Conservation (phyloP, 1,140 invertebrate species). For the Spodoptera litura region DNA sequence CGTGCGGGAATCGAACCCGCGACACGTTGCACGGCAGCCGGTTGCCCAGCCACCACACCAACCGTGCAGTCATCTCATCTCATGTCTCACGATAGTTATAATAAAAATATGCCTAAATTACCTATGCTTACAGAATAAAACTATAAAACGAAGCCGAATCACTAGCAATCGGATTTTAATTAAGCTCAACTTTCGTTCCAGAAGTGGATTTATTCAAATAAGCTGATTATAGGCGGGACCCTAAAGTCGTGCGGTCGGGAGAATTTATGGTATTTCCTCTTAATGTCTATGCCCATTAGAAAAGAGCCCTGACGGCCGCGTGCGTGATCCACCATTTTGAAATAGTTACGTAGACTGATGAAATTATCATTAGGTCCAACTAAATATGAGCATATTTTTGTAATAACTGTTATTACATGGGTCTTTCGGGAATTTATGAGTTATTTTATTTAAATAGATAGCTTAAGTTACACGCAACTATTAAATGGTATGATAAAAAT, state of each 20-base stretch:
- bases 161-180: conserved; percentile 4
- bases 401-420: neutral
- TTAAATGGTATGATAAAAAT: no score
- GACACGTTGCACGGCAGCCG: no score
- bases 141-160: conserved; percentile 2
- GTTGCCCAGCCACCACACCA: no score
- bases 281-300: conserved; percentile 29
- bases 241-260: neutral
- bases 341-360: conserved; percentile 12
- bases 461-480: no score
- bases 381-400: conserved; percentile 15
- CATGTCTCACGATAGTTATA: no score
- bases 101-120: no score
- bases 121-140: neutral
- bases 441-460: neutral
- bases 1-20: no score
- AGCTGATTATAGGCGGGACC: neutral
- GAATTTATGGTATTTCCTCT: conserved; percentile 29
- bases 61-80: no score
- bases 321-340: conserved; percentile 26
- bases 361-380: conserved; percentile 21
- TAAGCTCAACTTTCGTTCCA: conserved; percentile 23
- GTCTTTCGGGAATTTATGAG: neutral
- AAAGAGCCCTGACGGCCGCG: neutral
- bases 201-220: conserved; percentile 36